These are phyloP conservation scores for Papilio xuthus DNA, from an alignment of 1,140 invertebrate species.

Conservation along the genomic window DNA sequence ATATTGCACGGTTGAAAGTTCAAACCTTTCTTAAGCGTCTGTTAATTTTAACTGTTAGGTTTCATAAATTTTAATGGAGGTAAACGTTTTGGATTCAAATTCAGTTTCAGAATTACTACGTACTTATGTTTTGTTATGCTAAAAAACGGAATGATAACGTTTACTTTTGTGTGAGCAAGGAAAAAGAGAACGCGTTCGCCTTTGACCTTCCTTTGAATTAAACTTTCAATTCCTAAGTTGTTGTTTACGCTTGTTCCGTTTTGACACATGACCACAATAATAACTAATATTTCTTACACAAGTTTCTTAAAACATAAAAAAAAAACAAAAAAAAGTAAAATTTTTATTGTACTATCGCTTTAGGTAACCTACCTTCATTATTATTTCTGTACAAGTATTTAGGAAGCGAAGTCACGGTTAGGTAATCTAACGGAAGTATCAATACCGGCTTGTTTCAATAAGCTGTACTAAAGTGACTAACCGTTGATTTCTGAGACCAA, in stretches of 20 bases:
- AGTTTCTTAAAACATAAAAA: not conserved
- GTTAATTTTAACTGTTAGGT: too few relatives aligned
- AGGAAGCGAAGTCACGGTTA: not conserved
- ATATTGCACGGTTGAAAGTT: too few relatives aligned
- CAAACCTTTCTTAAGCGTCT: too few relatives aligned
- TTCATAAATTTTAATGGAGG: too few relatives aligned
- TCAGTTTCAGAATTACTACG: not conserved
- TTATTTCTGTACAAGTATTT: too few relatives aligned
- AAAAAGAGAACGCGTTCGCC: slow-evolving; percentile 21
- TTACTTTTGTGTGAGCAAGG: not conserved
- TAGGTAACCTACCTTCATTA: not conserved
- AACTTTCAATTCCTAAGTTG: slow-evolving; percentile 5
- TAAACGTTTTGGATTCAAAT: too few relatives aligned
- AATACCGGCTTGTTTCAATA: not conserved
- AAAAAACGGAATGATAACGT: not conserved
- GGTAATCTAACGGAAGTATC: not conserved
- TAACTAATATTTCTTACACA: not conserved
- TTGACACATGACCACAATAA: not conserved
- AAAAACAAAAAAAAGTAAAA: too few relatives aligned
- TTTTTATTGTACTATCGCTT: not conserved
- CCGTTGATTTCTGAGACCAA: too few relatives aligned
- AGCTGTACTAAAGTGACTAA: not conserved
- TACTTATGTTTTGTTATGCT: not conserved
- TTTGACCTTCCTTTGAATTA: slow-evolving; percentile 21
- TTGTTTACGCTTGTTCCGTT: not conserved